Evolutionary conservation across 2,888 invertebrate species (phyloP).

Genomic region (Boloria euphrosyne): DNA sequence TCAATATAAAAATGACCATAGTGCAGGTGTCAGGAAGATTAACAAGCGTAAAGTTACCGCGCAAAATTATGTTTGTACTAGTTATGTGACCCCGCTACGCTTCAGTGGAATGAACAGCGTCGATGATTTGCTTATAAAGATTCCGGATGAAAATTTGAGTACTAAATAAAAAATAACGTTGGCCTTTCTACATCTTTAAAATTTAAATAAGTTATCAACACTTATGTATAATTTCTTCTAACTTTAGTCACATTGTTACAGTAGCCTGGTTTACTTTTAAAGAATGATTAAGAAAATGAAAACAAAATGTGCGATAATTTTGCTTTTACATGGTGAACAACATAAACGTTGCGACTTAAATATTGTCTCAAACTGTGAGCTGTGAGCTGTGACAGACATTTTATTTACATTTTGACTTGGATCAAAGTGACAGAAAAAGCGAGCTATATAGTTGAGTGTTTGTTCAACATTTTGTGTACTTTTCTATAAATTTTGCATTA

Average conservation of each 20-base stretch:
- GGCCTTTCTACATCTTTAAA: constrained; percentile 32
- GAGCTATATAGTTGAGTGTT: too few relatives aligned
- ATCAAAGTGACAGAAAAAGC: neutral
- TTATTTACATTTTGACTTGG: too few relatives aligned
- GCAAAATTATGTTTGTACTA: constrained; percentile 61
- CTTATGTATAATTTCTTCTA: too few relatives aligned
- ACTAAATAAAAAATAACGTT: constrained; percentile 37
- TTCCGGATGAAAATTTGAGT: constrained; percentile 51
- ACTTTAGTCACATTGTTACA: constrained; percentile 13
- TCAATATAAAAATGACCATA: constrained; percentile 12
- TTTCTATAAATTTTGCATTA: too few relatives aligned
- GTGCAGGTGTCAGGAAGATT: constrained; percentile 26
- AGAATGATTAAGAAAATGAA: neutral
- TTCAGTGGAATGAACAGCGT: constrained; percentile 67
- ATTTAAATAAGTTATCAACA: neutral
- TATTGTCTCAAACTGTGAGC: too few relatives aligned
- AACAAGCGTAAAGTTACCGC: constrained; percentile 38
- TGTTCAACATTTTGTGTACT: too few relatives aligned
- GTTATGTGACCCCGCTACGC: constrained; percentile 78
- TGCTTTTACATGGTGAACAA: neutral
- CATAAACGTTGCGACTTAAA: too few relatives aligned
- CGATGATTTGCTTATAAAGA: constrained; percentile 59
- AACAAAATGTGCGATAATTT: neutral
- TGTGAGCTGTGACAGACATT: too few relatives aligned
- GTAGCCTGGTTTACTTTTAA: constrained; percentile 8